Evolutionary conservation across 2,797 vertebrate species (phyloP), one percentile per base, ranked within the genome.

Genomic region (Acridotheres tristis): DNA sequence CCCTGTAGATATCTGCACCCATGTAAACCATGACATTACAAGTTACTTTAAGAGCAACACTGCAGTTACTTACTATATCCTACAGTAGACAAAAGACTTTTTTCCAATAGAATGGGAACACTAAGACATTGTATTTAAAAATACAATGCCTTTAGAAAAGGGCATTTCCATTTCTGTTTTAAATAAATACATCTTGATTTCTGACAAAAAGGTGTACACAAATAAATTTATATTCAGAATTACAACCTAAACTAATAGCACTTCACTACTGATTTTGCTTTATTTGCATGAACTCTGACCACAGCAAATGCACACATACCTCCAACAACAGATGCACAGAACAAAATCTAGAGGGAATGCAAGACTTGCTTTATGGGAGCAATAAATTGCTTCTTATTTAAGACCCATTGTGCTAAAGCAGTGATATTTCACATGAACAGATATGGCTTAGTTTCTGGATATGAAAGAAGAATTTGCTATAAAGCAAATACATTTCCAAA

Each of bases 11-110:
- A 67, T 2, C 32, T 8, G 13, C 36, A 71, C 12, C 26, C 45
- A 73, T 2, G 12, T 34, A 74, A 71, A 76, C n/a, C 51, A 54
- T 1, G 3, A 10, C 1, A 1, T 25, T n/a, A 34, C 1, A 3
- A 50, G 16, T 34, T 17, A 32, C 19, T 80, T 85, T 30, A 71
- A 53, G 29, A 82, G 40, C n/a, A 72, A 66, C 69, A 23, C 7
- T 54, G 26, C 16, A 62, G 16, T 50, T 61, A 79, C 13, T 57
- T 54, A 42, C 23, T 38, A 17, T 14, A 22, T 61, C 17, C 45
- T n/a, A 66, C 9, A 38, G 23, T 1, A 85, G 16, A 66, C 16
- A 92, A 72, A 84, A 78, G 16, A 34, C 51, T 47, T 36, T n/a
- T 25, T 18, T 45, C 26, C 34, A 69, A 30, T 0, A 45, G 15